These are phyloP conservation scores for Zaprionus lineosus DNA, from an alignment of 2,888 invertebrate species.

Conservation along the genomic window DNA sequence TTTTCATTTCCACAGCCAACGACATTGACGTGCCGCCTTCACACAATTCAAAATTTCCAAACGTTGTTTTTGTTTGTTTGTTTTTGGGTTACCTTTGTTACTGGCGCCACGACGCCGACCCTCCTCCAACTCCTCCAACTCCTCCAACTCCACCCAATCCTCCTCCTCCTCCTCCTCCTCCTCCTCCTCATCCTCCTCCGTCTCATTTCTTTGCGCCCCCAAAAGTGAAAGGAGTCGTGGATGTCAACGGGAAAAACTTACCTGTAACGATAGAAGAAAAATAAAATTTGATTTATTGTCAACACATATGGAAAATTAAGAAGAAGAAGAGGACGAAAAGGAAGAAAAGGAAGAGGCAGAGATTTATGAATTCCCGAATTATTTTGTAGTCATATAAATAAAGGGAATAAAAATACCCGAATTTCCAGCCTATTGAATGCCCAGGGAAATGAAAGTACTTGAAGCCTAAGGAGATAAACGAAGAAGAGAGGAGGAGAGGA, in stretches of 20 bases:
- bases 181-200: too few species aligned
- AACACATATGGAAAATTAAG: constrained; percentile 46
- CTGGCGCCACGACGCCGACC: constrained; percentile 25
- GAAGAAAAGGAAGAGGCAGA: too few species aligned
- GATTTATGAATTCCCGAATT: too few species aligned
- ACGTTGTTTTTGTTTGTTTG: constrained; percentile 23
- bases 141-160: neutral
- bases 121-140: neutral
- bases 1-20: constrained; percentile 27
- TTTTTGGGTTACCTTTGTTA: constrained; percentile 38
- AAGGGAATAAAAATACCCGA: too few species aligned
- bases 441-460: too few species aligned
- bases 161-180: neutral
- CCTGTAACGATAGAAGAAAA: constrained; percentile 55
- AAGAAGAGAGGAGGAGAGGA: too few species aligned
- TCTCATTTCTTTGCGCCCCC: too few species aligned
- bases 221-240: constrained; percentile 63
- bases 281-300: constrained; percentile 66
- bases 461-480: too few species aligned
- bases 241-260: constrained; percentile 57
- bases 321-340: too few species aligned
- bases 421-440: too few species aligned
- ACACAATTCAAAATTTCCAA: constrained; percentile 72
- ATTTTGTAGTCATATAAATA: neutral
- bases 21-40: constrained; percentile 73